phyloP scores from a whole-genome alignment of 35 echinoderm and acorn worm genomes.

The Apostichopus californicus region DNA sequence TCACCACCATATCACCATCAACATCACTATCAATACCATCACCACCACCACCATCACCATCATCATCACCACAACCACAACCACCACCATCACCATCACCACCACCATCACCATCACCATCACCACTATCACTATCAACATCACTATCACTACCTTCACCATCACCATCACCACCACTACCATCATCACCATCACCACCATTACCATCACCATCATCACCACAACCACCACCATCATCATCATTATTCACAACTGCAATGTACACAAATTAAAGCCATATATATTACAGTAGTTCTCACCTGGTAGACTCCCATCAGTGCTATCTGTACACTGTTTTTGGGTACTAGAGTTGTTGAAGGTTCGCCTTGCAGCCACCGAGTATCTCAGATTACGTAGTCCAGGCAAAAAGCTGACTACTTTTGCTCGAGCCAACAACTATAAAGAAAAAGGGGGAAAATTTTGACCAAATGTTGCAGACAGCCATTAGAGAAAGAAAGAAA shows the following conservation, averaged over 20 bases:
- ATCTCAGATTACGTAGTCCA: constrained; percentile 47
- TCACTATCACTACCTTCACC: too few relatives aligned
- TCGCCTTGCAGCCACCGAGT: constrained; percentile 24
- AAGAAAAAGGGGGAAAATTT: not conserved
- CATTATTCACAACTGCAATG: not conserved
- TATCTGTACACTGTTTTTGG: constrained; percentile 26
- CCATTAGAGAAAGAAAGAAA: too few relatives aligned
- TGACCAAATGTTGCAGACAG: not conserved
- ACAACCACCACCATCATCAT: not conserved
- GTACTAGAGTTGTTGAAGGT: not conserved
- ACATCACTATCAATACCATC: too few relatives aligned
- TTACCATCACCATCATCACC: too few relatives aligned
- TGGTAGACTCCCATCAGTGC: constrained; percentile 12
- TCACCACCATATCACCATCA: too few relatives aligned
- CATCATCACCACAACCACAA: too few relatives aligned
- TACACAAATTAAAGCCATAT: not conserved
- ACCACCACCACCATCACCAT: too few relatives aligned
- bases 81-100: not conserved
- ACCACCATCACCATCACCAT: not conserved
- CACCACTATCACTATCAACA: too few relatives aligned
- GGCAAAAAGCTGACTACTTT: constrained; percentile 43
- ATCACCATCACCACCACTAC: too few relatives aligned
- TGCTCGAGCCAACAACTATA: constrained; percentile 26
- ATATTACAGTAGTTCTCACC: not conserved
- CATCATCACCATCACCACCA: too few relatives aligned